Conservation (phyloP, 1,140 invertebrate genomes). For the Leptoteleia sp. region DNA sequence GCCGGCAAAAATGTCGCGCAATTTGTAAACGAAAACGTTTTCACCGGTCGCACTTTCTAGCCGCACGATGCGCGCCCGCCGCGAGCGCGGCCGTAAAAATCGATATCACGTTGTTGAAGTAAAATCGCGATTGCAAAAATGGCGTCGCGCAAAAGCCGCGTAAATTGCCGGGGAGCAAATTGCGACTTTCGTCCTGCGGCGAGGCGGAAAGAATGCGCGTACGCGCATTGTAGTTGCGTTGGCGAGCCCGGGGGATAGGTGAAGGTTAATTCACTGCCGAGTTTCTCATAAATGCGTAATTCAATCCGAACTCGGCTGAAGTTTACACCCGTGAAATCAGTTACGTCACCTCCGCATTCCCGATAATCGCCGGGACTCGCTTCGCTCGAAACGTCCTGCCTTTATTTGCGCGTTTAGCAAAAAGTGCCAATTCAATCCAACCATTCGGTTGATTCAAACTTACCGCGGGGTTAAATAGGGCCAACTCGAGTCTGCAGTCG, state of each 20-base stretch:
- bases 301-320: conserved; percentile 55
- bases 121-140: too few species aligned
- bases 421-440: too few species aligned
- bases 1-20: conserved; percentile 27
- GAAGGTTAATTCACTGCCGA: conserved; percentile 55
- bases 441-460: too few species aligned
- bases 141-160: too few species aligned
- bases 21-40: conserved; percentile 33
- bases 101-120: too few species aligned
- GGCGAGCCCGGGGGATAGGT: conserved; percentile 33
- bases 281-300: conserved; percentile 60
- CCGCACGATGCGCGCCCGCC: conserved; percentile 21
- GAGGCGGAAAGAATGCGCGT: too few species aligned
- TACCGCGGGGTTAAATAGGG: too few species aligned
- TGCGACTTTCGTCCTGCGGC: too few species aligned
- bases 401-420: conserved; percentile 26
- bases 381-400: conserved; percentile 37
- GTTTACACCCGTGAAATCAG: conserved; percentile 60
- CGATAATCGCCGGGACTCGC: conserved; percentile 46
- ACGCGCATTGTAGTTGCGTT: conserved; percentile 39
- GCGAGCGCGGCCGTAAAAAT: too few species aligned
- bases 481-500: too few species aligned
- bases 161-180: too few species aligned
- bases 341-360: conserved; percentile 63
- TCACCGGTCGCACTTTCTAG: conserved; percentile 27